Conservation (phyloP, 2,113 vertebrate genomes). For the Ciconia boyciana region DNA sequence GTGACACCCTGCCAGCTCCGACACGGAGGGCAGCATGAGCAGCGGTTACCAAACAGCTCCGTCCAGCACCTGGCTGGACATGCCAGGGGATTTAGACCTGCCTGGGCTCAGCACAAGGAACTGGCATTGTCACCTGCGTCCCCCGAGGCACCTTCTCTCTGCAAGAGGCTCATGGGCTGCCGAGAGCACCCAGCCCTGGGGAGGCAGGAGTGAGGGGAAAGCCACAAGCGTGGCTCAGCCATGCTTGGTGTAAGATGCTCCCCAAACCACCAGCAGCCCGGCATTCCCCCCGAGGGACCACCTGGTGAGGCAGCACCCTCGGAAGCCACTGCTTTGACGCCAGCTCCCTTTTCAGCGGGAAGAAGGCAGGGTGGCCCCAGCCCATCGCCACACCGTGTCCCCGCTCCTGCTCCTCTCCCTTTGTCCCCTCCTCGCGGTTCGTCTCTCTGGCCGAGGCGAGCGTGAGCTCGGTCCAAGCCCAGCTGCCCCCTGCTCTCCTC, state of each 20-base stretch:
- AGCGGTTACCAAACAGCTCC: neutral
- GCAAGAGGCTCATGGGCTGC: neutral
- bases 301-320: neutral
- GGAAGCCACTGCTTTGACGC: neutral
- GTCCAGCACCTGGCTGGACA: neutral
- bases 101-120: neutral
- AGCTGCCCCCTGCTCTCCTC: neutral
- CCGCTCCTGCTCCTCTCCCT: neutral
- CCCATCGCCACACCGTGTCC: accelerated
- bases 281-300: neutral
- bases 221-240: neutral
- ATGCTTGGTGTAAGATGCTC: neutral
- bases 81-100: neutral
- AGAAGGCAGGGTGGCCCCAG: neutral
- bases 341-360: neutral
- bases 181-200: neutral
- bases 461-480: accelerated
- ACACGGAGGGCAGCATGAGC: neutral
- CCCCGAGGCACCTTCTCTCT: neutral
- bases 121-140: neutral
- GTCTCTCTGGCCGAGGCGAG: neutral
- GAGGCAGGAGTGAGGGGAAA: neutral
- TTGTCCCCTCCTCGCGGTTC: neutral
- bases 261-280: neutral
- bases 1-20: neutral